Conservation (phyloP, 2,888 invertebrate species). For the Furcula furcula region DNA sequence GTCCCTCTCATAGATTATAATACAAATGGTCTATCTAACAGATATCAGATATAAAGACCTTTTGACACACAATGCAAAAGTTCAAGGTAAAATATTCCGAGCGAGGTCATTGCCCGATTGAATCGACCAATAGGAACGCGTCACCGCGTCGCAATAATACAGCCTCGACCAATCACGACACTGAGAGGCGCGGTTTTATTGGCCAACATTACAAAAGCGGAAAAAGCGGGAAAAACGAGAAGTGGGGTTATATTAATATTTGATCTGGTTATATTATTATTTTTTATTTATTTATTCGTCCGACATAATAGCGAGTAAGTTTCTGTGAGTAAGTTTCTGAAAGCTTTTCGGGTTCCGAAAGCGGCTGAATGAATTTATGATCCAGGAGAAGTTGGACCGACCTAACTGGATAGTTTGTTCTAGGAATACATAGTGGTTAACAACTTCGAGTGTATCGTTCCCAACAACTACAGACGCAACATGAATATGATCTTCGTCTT, state of each 20-base stretch:
- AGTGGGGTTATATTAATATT: conserved; percentile 31
- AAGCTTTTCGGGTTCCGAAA: not conserved
- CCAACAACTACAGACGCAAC: no score
- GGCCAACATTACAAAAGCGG: conserved; percentile 28
- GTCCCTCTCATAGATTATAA: no score
- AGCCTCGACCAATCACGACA: conserved; percentile 37
- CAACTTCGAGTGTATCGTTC: no score
- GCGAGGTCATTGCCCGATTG: conserved; percentile 38
- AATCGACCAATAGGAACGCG: conserved; percentile 38
- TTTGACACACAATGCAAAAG: conserved; percentile 29
- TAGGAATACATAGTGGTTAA: no score
- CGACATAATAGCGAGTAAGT: not conserved
- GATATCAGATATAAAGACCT: conserved; percentile 16
- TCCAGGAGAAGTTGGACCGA: no score
- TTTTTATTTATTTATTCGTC: conserved; percentile 14
- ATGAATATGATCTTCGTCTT: no score
- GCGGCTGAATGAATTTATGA: no score
- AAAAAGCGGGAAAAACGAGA: conserved; percentile 24
- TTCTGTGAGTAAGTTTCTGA: not conserved
- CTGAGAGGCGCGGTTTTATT: conserved; percentile 24
- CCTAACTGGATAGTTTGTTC: no score
- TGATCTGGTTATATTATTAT: no score
- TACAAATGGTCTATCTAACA: no score
- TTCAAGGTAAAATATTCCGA: conserved; percentile 41
- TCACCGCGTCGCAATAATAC: conserved; percentile 20